Percentiles rank a stretch among this genome's conserved stretches.
Evolutionary conservation across 2,113 vertebrate genomes (phyloP).

Genomic region (Amphiprion percula): DNA sequence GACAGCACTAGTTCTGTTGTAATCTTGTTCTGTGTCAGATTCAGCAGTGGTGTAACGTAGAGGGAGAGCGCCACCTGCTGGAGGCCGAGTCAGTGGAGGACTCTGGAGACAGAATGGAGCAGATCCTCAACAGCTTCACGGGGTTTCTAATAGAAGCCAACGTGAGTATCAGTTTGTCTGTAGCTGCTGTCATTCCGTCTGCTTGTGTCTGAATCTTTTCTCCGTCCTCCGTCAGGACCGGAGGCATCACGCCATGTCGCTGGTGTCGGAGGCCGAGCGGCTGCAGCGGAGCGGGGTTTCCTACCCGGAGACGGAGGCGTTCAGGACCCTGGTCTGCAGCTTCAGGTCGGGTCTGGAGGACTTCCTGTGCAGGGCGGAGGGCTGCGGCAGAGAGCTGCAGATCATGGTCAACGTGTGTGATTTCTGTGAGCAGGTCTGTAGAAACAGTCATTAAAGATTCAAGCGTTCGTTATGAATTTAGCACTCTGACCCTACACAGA

Average conservation of each 20-base stretch:
- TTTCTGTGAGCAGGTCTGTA: constrained; percentile 90
- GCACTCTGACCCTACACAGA: not conserved
- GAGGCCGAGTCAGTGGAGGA: constrained; percentile 81
- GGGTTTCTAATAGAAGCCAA: constrained; percentile 89
- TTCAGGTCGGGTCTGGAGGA: constrained; percentile 86
- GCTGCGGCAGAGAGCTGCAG: constrained; percentile 85
- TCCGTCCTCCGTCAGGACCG: constrained; percentile 81
- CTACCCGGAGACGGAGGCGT: constrained; percentile 81
- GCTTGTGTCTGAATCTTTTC: constrained; percentile 20
- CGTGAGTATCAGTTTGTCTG: constrained; percentile 77
- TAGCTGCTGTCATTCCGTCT: not conserved
- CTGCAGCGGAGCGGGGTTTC: constrained; percentile 55
- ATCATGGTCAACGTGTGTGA: constrained; percentile 83
- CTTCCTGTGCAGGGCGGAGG: constrained; percentile 88
- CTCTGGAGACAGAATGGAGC: constrained; percentile 80
- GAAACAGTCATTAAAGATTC: not conserved
- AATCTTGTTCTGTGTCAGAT: constrained; percentile 79
- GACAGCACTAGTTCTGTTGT: too few species aligned
- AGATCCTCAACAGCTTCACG: constrained; percentile 81
- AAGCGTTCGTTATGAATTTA: not conserved
- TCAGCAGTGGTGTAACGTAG: constrained; percentile 88
- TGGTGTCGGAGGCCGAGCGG: constrained; percentile 86
- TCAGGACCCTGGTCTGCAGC: constrained; percentile 76
- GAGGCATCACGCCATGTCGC: constrained; percentile 83
- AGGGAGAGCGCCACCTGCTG: constrained; percentile 84